Evolutionary conservation across 2,113 vertebrate species (phyloP).

Genomic region (Ciconia boyciana): DNA sequence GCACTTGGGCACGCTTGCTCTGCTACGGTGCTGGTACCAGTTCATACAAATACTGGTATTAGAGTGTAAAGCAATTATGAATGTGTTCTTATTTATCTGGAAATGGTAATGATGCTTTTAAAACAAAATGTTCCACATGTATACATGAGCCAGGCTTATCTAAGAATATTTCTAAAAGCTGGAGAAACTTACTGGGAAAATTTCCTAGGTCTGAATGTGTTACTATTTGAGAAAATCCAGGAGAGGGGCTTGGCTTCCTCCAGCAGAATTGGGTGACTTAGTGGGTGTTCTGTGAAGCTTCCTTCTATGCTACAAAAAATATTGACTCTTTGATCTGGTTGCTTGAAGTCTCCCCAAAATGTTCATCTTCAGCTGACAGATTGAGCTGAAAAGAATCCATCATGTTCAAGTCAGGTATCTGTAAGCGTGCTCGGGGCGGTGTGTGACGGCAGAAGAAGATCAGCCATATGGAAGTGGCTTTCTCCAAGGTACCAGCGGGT

Average conservation of each 20-base stretch:
- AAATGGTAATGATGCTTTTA: not conserved
- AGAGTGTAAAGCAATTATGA: not conserved
- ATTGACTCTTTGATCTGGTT: not conserved
- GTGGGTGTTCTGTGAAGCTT: not conserved
- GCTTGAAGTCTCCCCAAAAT: not conserved
- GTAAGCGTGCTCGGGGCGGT: not conserved
- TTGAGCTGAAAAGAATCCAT: not conserved
- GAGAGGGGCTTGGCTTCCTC: not conserved
- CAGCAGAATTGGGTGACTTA: not conserved
- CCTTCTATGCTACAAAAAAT: rapidly evolving
- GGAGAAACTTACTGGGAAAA: not conserved
- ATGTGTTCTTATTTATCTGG: not conserved
- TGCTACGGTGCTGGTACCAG: rapidly evolving
- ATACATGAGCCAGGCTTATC: not conserved
- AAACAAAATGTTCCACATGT: not conserved
- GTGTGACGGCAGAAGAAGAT: not conserved
- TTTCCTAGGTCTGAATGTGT: not conserved
- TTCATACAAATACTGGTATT: not conserved
- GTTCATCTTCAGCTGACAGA: not conserved
- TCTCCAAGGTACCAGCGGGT: constrained; percentile 62
- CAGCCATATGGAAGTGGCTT: constrained; percentile 74
- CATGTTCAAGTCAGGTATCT: not conserved
- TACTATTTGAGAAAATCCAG: not conserved
- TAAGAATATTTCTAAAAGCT: not conserved
- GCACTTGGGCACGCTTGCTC: not conserved